Percentiles rank a stretch among this genome's conserved stretches.
phyloP scores from a whole-genome alignment of 2,797 vertebrate genomes.

The Gobio occitaniae region DNA sequence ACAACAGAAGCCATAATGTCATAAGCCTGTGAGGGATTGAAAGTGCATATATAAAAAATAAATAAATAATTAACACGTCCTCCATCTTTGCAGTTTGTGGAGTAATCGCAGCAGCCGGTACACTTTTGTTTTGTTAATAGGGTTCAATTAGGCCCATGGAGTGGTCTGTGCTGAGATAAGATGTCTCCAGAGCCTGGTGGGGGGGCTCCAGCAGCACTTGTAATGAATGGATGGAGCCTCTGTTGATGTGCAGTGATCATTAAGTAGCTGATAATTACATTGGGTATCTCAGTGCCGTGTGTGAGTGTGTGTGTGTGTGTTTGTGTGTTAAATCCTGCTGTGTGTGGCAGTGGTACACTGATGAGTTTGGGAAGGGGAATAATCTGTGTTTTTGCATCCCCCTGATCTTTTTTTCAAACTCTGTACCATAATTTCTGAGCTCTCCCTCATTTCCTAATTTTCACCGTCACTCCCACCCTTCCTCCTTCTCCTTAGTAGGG shows the following conservation, averaged over 20 bases:
- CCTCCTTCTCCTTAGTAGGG: constrained; percentile 1
- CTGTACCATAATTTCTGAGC: constrained; percentile 47
- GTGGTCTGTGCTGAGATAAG: constrained; percentile 78
- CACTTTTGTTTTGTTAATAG: constrained; percentile 86
- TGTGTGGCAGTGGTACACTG: constrained; percentile 67
- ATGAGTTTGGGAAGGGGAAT: constrained; percentile 73
- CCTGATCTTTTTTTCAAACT: constrained; percentile 30
- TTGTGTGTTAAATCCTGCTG: constrained; percentile 42
- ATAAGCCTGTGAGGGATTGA: constrained; percentile 15
- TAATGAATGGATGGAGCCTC: constrained; percentile 86
- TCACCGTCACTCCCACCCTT: not conserved
- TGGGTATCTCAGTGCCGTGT: constrained; percentile 80
- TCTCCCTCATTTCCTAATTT: constrained; percentile 20
- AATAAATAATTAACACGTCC: constrained; percentile 36
- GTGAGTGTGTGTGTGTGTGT: constrained; percentile 44
- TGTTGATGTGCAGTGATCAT: constrained; percentile 86
- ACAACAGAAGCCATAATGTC: constrained; percentile 55
- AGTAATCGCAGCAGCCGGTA: constrained; percentile 57
- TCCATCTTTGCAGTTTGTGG: constrained; percentile 33
- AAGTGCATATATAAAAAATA: constrained; percentile 37
- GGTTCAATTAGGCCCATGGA: constrained; percentile 88
- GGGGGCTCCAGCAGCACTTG: constrained; percentile 83
- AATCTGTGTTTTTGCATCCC: constrained; percentile 68
- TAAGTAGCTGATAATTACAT: constrained; percentile 91
- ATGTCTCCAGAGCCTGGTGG: constrained; percentile 77